These are phyloP conservation scores for Napeogenes sylphis DNA, from an alignment of 2,888 invertebrate genomes.

Conservation along the genomic window DNA sequence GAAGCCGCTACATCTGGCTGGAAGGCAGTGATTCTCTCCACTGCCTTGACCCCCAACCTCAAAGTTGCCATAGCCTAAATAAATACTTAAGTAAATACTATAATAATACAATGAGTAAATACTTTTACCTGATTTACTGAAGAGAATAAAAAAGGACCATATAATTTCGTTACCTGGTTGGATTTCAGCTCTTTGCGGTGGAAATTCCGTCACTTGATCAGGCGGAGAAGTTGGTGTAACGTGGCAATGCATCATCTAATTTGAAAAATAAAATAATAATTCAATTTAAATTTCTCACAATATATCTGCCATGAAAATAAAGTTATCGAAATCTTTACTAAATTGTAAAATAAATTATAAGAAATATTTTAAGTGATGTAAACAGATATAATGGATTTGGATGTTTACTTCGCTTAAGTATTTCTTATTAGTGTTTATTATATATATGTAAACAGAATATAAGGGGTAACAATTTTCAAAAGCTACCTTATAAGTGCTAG, in stretches of 20 bases:
- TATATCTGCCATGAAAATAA: no score
- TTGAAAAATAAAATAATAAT: slow-evolving; percentile 12
- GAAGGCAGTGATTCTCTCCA: slow-evolving; percentile 38
- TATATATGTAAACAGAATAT: no score
- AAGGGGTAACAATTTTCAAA: no score
- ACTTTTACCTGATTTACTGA: no score
- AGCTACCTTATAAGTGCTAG: slow-evolving; percentile 54
- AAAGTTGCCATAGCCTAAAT: slow-evolving; percentile 58
- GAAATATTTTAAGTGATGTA: no score
- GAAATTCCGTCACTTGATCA: slow-evolving; percentile 53
- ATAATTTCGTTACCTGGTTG: slow-evolving; percentile 40
- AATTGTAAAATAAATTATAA: no score
- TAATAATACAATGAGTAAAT: no score
- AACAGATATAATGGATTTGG: no score
- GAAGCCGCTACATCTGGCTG: slow-evolving; percentile 31
- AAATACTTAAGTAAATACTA: neutral
- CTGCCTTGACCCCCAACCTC: slow-evolving; percentile 59
- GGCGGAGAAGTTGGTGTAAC: slow-evolving; percentile 57
- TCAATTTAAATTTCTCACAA: neutral
- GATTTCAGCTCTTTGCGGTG: slow-evolving; percentile 51
- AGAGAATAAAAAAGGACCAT: no score
- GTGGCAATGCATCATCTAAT: slow-evolving; percentile 56
- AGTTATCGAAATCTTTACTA: no score
- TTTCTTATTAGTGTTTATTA: no score
- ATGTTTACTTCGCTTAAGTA: no score